Evolutionary conservation across 1,140 invertebrate genomes (phyloP).

Genomic region (Diabrotica virgifera): DNA sequence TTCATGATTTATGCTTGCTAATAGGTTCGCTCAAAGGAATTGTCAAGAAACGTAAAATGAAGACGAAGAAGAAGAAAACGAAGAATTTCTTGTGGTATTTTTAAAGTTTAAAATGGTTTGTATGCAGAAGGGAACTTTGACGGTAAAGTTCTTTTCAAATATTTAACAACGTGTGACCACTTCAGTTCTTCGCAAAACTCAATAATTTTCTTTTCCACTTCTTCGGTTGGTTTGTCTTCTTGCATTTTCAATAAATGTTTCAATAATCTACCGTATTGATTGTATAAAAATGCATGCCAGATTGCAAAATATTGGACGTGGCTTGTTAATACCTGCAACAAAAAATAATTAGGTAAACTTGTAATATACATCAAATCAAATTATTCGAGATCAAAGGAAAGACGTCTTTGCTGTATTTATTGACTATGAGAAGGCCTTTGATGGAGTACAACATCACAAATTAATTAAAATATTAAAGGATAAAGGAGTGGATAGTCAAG

Average conservation of each 20-base stretch:
- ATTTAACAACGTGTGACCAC: slow-evolving; percentile 66
- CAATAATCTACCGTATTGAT: slow-evolving; percentile 76
- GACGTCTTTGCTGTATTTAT: too few relatives aligned
- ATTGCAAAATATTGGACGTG: slow-evolving; percentile 72
- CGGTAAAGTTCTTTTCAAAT: slow-evolving; percentile 55
- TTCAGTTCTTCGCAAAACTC: slow-evolving; percentile 63
- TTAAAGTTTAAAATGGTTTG: slow-evolving; percentile 41
- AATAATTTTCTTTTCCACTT: slow-evolving; percentile 70
- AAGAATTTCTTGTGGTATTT: too few relatives aligned
- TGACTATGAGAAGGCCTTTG: too few relatives aligned
- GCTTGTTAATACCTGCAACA: slow-evolving; percentile 30
- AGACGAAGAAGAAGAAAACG: too few relatives aligned
- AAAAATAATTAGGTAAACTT: not conserved
- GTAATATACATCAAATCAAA: too few relatives aligned
- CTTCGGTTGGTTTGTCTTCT: slow-evolving; percentile 74
- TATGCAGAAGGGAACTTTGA: slow-evolving; percentile 65
- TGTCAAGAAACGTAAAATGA: too few relatives aligned
- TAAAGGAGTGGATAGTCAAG: too few relatives aligned
- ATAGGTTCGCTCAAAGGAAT: too few relatives aligned
- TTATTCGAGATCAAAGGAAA: too few relatives aligned
- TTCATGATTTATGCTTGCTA: too few relatives aligned
- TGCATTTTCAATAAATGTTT: slow-evolving; percentile 72
- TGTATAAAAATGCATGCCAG: slow-evolving; percentile 74
- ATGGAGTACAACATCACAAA: too few relatives aligned
- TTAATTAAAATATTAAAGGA: too few relatives aligned